Evolutionary conservation across 92 coral and sea anemone species (phyloP).

Genomic region (Pocillopora meandrina): DNA sequence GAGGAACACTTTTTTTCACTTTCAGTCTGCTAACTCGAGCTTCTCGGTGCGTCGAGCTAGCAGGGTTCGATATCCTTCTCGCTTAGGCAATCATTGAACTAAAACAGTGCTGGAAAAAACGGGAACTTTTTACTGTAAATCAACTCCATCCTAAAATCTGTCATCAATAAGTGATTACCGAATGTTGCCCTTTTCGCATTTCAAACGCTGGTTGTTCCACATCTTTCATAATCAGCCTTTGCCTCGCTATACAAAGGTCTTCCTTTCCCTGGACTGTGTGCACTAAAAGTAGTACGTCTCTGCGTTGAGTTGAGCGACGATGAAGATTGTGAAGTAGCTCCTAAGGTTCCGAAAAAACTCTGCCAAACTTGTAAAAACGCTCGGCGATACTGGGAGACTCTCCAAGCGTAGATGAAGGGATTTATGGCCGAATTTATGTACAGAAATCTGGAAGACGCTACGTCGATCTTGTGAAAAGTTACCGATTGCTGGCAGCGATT

Average conservation of each 20-base stretch:
- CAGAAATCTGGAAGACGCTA: conserved; percentile 11
- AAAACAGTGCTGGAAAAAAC: too few relatives aligned
- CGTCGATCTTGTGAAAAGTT: conserved; percentile 5
- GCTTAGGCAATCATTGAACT: too few relatives aligned
- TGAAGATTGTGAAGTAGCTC: neutral
- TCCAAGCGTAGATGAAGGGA: conserved; percentile 27
- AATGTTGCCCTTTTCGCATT: neutral
- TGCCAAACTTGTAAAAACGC: conserved; percentile 7
- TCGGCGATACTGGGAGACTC: conserved; percentile 32
- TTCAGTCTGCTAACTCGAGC: too few relatives aligned
- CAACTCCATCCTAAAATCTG: too few relatives aligned
- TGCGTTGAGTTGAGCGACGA: neutral
- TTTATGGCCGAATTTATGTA: conserved; percentile 27
- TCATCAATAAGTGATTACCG: neutral
- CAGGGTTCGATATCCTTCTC: too few relatives aligned
- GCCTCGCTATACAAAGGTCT: neutral
- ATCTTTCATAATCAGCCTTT: neutral
- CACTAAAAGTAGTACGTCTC: neutral
- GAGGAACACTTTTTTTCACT: too few relatives aligned
- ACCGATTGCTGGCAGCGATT: conserved; percentile 18
- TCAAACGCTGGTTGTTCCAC: neutral
- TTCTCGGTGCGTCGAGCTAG: too few relatives aligned
- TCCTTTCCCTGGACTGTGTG: neutral
- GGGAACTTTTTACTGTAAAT: too few relatives aligned
- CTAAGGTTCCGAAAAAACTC: neutral